A percentile compares a stretch with the other conserved stretches of the same genome.
Conservation (phyloP, 2,797 vertebrate species). For the Chlorospingus flavigularis region DNA sequence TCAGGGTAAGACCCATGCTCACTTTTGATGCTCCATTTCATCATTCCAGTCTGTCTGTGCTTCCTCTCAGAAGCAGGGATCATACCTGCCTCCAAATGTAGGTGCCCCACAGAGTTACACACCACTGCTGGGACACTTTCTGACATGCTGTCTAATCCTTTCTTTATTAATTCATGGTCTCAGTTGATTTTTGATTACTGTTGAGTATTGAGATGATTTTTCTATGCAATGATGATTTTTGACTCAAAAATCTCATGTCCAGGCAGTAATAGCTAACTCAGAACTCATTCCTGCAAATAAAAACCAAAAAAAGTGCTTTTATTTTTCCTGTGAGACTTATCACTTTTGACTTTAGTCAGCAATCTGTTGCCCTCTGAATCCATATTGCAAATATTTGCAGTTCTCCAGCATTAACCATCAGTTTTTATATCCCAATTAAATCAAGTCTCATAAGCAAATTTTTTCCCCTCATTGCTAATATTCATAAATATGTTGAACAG, state of each 20-base stretch:
- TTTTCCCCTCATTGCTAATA: background rate
- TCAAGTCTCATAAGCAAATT: background rate
- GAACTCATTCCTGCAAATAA: background rate
- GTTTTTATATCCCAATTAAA: background rate
- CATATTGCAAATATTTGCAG: background rate
- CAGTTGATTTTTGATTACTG: background rate
- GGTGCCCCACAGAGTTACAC: background rate
- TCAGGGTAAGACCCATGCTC: background rate
- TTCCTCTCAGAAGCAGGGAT: background rate
- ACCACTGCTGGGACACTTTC: background rate
- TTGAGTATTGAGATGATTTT: background rate
- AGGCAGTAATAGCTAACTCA: background rate
- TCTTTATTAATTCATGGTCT: background rate
- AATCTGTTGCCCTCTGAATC: background rate
- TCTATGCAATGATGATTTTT: background rate
- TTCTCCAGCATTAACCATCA: background rate
- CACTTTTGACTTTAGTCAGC: background rate
- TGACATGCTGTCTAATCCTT: background rate
- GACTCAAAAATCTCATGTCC: background rate
- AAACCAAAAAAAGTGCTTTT: fast-evolving
- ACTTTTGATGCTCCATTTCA: background rate
- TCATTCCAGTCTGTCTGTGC: background rate
- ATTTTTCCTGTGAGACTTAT: background rate
- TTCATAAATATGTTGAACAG: background rate
- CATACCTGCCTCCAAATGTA: background rate